Base-by-base conservation (phyloP, 2,888 invertebrate species). In the Hirtodrosophila confusa region DNA sequence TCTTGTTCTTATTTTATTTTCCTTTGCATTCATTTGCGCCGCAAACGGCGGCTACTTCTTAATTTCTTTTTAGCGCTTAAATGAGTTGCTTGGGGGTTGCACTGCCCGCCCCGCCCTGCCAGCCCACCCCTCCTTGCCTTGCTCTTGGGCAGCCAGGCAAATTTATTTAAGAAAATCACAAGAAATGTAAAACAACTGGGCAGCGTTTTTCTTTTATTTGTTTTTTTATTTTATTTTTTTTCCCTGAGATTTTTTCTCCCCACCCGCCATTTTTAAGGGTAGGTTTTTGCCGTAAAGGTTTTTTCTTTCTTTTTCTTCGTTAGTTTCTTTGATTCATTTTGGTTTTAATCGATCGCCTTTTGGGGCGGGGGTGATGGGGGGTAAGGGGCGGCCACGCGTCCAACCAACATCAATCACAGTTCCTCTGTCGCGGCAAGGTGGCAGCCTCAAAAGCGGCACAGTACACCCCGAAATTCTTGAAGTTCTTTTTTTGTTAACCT, bases 161-260 rank as follows among this genome's bases (percentile, higher is more conserved):
- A 82, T 84, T 82, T 86, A 82, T 86, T 86, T 80, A 86, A 86
- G 80, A 80, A 86, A 86, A 84, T 84, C 80, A 74, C 65, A 84
- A 73, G 75, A 86, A 82, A 86, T 86, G 78, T 86, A 78, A 82
- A 82, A 82, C 82, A 82, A 75, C 84, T 82, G 78, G 78, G 66
- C 84, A 80, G 65, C 53, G 43, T 40, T 63, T 53, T 53, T 48
- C 45, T 45, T 67, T 69, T 65, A 66, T 62, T 79, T 76, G 63
- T 61, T 60, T 80, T 79, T 66, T 69, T 50, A 45, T 45, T 55
- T 44, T 27, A 43, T 17, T 57, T 43, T 40, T 12, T 9, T 55
- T 27, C 27, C 27, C 17, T 17, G 17, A 27, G 27, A 39, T n/a
- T 9, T 29, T 43, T 40, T 24, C 27, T 27, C 27, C 27, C 9